phyloP scores from a whole-genome alignment of 2,888 invertebrate genomes.

The Pocota personata region DNA sequence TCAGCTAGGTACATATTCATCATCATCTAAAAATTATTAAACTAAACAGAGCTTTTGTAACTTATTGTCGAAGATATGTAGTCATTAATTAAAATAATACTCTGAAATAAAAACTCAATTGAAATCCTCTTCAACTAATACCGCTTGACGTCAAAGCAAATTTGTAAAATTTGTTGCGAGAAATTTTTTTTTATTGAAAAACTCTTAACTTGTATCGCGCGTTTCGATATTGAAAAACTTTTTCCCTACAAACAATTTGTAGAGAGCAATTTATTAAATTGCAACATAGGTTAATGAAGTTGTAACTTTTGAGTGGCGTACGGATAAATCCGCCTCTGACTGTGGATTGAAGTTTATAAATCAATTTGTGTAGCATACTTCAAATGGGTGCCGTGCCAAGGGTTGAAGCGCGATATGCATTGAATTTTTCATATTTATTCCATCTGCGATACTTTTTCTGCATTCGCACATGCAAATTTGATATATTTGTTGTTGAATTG shows the following conservation, averaged over 20 bases:
- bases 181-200: neutral
- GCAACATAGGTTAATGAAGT: constrained; percentile 44
- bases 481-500: neutral
- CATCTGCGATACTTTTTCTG: neutral
- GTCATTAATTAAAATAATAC: no score
- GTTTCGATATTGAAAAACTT: neutral
- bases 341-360: constrained; percentile 29
- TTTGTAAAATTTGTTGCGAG: constrained; percentile 2
- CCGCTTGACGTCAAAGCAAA: neutral
- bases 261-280: constrained; percentile 40
- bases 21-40: no score
- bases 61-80: no score
- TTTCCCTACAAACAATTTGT: neutral
- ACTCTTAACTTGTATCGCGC: neutral
- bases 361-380: constrained; percentile 16
- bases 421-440: constrained; percentile 10
- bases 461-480: neutral
- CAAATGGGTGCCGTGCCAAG: neutral
- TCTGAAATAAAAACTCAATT: neutral
- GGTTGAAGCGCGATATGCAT: neutral
- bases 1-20: no score
- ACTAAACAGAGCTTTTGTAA: no score
- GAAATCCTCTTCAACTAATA: neutral
- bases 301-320: constrained; percentile 42
- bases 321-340: constrained; percentile 9